phyloP scores from a whole-genome alignment of 2,888 invertebrate genomes.

The Heliconius hortense region DNA sequence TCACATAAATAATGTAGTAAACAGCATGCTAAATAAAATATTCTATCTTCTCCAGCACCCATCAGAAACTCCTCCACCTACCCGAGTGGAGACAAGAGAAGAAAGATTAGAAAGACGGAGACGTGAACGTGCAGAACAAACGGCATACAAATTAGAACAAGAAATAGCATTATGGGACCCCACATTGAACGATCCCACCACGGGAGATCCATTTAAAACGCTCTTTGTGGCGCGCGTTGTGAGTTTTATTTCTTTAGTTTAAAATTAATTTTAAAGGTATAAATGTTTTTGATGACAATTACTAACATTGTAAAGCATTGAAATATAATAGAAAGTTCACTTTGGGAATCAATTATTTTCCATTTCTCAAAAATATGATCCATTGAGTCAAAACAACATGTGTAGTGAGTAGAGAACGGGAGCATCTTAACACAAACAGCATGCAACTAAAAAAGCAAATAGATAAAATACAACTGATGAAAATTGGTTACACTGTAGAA shows the following conservation, averaged over 20 bases:
- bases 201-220: slow-evolving; percentile 97
- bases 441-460: too few species aligned
- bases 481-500: too few species aligned
- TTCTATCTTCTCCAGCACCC: slow-evolving; percentile 86
- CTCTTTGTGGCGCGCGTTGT: slow-evolving; percentile 98
- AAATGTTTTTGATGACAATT: not conserved
- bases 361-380: too few species aligned
- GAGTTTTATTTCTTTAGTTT: slow-evolving; percentile 50
- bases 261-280: too few species aligned
- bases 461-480: too few species aligned
- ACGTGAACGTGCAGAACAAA: slow-evolving; percentile 97
- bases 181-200: slow-evolving; percentile 86
- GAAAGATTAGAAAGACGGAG: slow-evolving; percentile 94
- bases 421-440: too few species aligned
- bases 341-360: too few species aligned
- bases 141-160: slow-evolving; percentile 98
- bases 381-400: too few species aligned
- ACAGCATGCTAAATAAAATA: not conserved
- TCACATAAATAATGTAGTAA: too few species aligned
- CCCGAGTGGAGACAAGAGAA: slow-evolving; percentile 96
- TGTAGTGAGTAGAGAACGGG: too few species aligned
- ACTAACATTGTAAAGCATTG: too few species aligned
- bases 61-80: slow-evolving; percentile 97
- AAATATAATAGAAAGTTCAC: too few species aligned
- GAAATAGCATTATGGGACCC: slow-evolving; percentile 99